A percentile compares a stretch with the other conserved stretches of the same genome.
These are phyloP conservation scores for Hippocampus barbouri DNA, from an alignment of 2,113 vertebrate genomes.

Conservation along the genomic window DNA sequence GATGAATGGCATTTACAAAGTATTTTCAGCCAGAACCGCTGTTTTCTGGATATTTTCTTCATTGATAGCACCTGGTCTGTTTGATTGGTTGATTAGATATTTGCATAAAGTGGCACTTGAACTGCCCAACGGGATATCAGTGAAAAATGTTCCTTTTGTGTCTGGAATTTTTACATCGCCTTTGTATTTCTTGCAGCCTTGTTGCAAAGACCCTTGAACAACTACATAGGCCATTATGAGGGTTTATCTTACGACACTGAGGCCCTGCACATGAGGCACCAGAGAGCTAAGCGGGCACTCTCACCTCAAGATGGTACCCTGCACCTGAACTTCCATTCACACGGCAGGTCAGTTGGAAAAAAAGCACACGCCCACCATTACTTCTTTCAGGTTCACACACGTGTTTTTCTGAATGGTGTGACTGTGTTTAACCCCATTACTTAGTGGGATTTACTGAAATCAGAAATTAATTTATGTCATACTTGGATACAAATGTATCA, in stretches of 20 bases:
- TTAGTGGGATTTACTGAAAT: no score
- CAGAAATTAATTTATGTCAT: no score
- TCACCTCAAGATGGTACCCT: slow-evolving; percentile 83
- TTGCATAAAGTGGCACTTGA: background rate
- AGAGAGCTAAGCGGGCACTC: slow-evolving; percentile 91
- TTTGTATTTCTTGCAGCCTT: slow-evolving; percentile 76
- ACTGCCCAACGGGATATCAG: background rate
- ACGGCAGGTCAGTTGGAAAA: slow-evolving; percentile 84
- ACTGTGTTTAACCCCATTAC: background rate
- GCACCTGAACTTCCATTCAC: slow-evolving; percentile 88
- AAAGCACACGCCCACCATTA: background rate
- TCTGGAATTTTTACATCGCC: background rate
- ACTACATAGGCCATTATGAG: slow-evolving; percentile 93
- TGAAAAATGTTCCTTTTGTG: background rate
- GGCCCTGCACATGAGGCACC: slow-evolving; percentile 89
- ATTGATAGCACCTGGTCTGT: no score
- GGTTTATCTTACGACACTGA: slow-evolving; percentile 87
- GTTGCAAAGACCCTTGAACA: slow-evolving; percentile 83
- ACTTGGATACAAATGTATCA: no score
- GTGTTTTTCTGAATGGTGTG: background rate
- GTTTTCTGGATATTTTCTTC: no score
- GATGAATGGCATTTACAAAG: no score
- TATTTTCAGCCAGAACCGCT: no score
- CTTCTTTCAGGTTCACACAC: background rate
- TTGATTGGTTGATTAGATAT: no score